Percentiles rank a stretch among this genome's conserved stretches.
Evolutionary conservation across 2,797 vertebrate species (phyloP).

Genomic region (Gobio occitaniae): DNA sequence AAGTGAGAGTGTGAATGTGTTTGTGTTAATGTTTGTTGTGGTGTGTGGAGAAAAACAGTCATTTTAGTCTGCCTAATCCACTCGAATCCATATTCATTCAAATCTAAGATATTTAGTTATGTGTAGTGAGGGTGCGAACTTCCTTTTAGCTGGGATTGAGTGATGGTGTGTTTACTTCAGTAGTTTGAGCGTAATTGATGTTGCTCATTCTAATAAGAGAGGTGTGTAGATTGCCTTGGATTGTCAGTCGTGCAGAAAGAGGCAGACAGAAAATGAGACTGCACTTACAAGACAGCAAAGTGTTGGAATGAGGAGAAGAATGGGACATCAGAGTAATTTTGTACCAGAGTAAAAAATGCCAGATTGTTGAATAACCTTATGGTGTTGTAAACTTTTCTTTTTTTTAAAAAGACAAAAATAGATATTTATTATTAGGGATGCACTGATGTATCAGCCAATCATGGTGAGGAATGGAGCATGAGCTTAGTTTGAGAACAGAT

Average conservation of each 20-base stretch:
- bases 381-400: too few relatives aligned
- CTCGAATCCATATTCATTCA: slow-evolving; percentile 20
- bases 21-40: slow-evolving; percentile 5
- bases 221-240: background rate
- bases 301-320: background rate
- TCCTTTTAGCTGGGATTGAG: background rate
- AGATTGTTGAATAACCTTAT: too few relatives aligned
- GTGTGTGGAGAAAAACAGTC: background rate
- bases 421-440: too few relatives aligned
- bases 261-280: background rate
- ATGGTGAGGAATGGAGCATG: too few relatives aligned
- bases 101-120: background rate
- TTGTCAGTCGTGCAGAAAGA: background rate
- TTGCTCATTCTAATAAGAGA: background rate
- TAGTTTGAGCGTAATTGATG: slow-evolving; percentile 5
- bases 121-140: background rate
- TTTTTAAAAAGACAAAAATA: too few relatives aligned
- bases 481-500: too few relatives aligned
- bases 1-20: background rate
- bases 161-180: background rate
- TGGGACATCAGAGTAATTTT: background rate
- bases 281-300: background rate
- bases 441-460: too few relatives aligned
- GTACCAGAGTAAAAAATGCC: too few relatives aligned
- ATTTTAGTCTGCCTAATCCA: background rate